A percentile compares a stretch with the other conserved stretches of the same genome.
These are phyloP conservation scores for Dasyornis broadbenti DNA, from an alignment of 2,113 vertebrate species.

Conservation along the genomic window DNA sequence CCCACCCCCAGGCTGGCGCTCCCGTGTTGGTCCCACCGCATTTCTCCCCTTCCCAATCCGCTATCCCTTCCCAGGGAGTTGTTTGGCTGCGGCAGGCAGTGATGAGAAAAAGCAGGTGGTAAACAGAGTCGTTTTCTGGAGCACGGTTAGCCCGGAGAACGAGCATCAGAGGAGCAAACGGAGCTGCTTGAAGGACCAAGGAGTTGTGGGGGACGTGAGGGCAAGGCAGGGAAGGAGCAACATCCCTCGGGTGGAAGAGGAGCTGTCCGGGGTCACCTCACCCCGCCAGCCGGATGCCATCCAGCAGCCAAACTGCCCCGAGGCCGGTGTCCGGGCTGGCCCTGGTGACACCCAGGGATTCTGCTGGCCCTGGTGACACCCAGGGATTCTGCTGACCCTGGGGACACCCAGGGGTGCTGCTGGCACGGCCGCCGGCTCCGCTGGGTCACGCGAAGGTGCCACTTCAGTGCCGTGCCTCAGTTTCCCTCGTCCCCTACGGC, in stretches of 20 bases:
- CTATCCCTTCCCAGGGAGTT: rapidly evolving
- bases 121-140: not conserved
- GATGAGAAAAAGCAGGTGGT: not conserved
- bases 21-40: rapidly evolving
- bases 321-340: not conserved
- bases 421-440: not conserved
- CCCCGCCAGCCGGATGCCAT: rapidly evolving
- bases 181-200: not conserved
- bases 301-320: not conserved
- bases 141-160: not conserved
- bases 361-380: not conserved
- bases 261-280: not conserved
- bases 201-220: rapidly evolving
- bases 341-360: not conserved
- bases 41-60: not conserved
- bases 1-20: not conserved
- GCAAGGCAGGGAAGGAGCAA: not conserved
- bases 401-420: not conserved
- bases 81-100: rapidly evolving
- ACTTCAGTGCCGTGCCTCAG: rapidly evolving
- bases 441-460: not conserved
- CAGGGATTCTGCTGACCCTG: not conserved
- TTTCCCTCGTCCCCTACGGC: not conserved
- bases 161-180: not conserved
- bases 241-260: too few relatives aligned